A percentile compares a stretch with the other conserved stretches of the same genome.
These are phyloP conservation scores for Helicorthomorpha holstii DNA, from an alignment of 1,140 invertebrate genomes.

Conservation along the genomic window DNA sequence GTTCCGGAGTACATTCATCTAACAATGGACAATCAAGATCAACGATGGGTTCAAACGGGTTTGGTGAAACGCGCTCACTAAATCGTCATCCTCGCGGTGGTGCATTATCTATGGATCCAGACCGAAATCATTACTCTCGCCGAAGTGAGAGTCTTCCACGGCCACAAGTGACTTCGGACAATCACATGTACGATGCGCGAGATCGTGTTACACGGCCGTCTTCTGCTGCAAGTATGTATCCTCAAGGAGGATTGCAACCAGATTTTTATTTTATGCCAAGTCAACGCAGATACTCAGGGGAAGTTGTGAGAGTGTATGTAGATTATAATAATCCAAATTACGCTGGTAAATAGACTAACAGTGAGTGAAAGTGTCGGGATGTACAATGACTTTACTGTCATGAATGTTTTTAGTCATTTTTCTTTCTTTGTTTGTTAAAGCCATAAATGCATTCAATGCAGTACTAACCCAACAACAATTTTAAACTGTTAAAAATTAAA, in stretches of 20 bases:
- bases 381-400: too few relatives aligned
- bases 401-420: too few relatives aligned
- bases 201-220: conserved; percentile 18
- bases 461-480: too few relatives aligned
- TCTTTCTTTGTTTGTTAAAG: too few relatives aligned
- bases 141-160: conserved; percentile 14
- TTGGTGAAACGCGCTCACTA: background rate
- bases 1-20: background rate
- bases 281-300: conserved; percentile 77
- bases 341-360: background rate
- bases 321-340: conserved; percentile 44
- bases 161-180: conserved; percentile 7
- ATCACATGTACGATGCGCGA: conserved; percentile 33
- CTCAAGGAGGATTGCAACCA: conserved; percentile 35
- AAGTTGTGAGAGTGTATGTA: conserved; percentile 78
- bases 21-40: background rate
- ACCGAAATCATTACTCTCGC: conserved; percentile 2
- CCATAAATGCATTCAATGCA: too few relatives aligned
- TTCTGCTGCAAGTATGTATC: conserved; percentile 13
- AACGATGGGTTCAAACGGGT: too few relatives aligned
- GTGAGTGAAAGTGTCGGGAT: too few relatives aligned
- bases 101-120: background rate
- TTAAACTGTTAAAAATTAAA: too few relatives aligned
- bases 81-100: background rate
- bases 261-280: conserved; percentile 93